Evolutionary conservation across 2,888 invertebrate genomes (phyloP), one percentile per base, ranked within the genome.

Genomic region (Drosophila borborema): DNA sequence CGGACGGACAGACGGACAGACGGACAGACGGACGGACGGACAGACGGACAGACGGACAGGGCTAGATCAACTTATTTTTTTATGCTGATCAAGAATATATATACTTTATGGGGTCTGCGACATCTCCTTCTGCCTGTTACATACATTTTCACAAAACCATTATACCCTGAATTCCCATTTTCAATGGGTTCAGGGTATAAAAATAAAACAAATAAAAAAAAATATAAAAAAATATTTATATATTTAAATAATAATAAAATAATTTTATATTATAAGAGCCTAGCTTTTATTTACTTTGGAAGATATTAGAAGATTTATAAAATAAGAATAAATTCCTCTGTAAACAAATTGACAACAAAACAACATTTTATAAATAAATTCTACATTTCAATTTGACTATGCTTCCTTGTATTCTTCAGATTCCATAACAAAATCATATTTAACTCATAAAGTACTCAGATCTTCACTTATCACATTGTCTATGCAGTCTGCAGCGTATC

Each of bases 401-500:
- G n/a, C 9, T 49, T 49, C 1, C 10, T 49, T 6, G 2, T 3
- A 34, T n/a, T 34, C 31, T 2, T 10, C 28, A 31, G 1, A 53
- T 7, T 14, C n/a, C 7, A 12, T n/a, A 18, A 7, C n/a, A 1
- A 46, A 46, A 14, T 16, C 14, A 36, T 36, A n/a, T n/a, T 9
- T n/a, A 18, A 34, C 10, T 14, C 12, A 34, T 18, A 63, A 63
- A 23, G 23, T 20, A 40, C 23, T 16, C 38, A n/a, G 34, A 49
- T 34, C n/a, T 36, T 18, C 46, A 18, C n/a, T 9, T 20, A 20
- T 23, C 31, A 41, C 20, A 48, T 66, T 34, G 28, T 12, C 46
- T 64, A 36, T 55, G 55, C 23, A 62, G n/a, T 40, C 51, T 40
- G 23, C 38, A 67, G 77, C 55, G 64, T 67, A 56, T 55, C 62